Evolutionary conservation across 2,113 vertebrate species (phyloP), one percentile per base, ranked within the genome.

Genomic region (Nymphicus hollandicus): DNA sequence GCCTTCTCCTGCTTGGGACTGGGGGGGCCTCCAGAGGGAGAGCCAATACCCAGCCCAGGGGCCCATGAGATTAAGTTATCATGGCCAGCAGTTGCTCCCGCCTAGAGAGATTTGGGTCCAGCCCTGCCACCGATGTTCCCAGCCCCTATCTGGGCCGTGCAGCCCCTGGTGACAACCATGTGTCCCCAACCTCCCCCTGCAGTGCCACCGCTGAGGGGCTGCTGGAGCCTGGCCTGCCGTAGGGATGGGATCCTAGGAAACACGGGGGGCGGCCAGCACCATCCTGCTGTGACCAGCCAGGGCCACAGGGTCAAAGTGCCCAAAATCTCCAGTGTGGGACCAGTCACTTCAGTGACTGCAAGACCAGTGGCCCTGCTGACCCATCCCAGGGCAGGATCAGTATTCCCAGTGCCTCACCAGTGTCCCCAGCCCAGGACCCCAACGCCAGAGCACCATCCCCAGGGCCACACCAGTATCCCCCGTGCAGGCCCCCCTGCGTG

Each of bases 61-160:
- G 46, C 12, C 33, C 2, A 1, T 0, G 22, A 90, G 93, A 96
- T 95, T 94, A 86, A 16, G 33, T 93, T 97, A 97, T 97, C 97
- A 0, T 64, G 24, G 46, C 23, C 41, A 81, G 47, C 93, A 95
- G 77, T 5, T 35, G 82, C 80, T 91, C 64, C 63, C 1, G n/a
- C 29, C 60, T 7, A 55, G 71, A 71, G 81, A 89, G 65, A 50
- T 72, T 20, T 19, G 66, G 55, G 46, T 37, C 17, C 52, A 43
- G 43, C 19, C 11, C 29, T 6, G 72, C 10, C 43, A 13, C 28
- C 1, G 0, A 14, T 1, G 4, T 22, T 29, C 6, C 6, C 7
- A 0, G n/a, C 12, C 29, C 23, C 27, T 41, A 56, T 76, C 92
- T 69, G 47, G 29, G 73, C 82, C 3, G 3, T 9, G 33, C 93